Base-by-base conservation (phyloP, 2,113 vertebrate genomes). In the Quiscalus mexicanus region DNA sequence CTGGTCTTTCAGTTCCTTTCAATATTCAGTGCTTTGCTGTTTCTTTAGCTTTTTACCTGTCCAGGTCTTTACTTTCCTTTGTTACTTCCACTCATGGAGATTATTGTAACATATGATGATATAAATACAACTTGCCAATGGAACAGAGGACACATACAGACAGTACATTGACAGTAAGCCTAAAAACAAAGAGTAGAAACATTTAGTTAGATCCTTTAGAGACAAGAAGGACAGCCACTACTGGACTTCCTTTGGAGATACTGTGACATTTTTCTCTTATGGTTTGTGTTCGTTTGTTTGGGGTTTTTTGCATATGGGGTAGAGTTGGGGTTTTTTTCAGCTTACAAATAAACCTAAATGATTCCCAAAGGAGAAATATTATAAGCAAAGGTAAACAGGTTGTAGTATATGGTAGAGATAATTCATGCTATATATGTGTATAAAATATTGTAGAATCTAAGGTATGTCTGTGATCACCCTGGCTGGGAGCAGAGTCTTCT, bases 81-180 rank as follows among this genome's bases (percentile, higher is more conserved):
- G 49, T 44, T 69, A 56, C 13, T 60, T 71, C n/a, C 37, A 39
- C 5, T 64, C 0, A 0, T 13, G 4, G 5, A 83, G 22, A 6
- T 41, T 68, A 27, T 58, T 77, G 10, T 25, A 42, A 53, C 9
- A 9, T 15, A 28, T 16, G 5, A 80, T n/a, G 7, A 62, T 45
- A 58, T 60, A 77, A 77, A 73, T 49, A 9, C 18, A 73, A 28
- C 10, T 58, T 80, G 17, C 10, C 20, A 41, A 9, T 17, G 42
- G 69, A 73, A 77, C 3, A 4, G 35, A 27, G 16, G n/a, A 14
- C 14, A 19, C 6, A 1, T 33, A 31, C 12, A 73, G 45, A 44
- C 6, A 62, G 11, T 20, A 55, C 7, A 28, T 4, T 58, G 19
- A 17, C 39, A 70, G 37, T 78, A 50, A 49, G 24, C 8, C 41